Evolutionary conservation across 1,140 invertebrate genomes (phyloP).

Genomic region (Apis laboriosa): DNA sequence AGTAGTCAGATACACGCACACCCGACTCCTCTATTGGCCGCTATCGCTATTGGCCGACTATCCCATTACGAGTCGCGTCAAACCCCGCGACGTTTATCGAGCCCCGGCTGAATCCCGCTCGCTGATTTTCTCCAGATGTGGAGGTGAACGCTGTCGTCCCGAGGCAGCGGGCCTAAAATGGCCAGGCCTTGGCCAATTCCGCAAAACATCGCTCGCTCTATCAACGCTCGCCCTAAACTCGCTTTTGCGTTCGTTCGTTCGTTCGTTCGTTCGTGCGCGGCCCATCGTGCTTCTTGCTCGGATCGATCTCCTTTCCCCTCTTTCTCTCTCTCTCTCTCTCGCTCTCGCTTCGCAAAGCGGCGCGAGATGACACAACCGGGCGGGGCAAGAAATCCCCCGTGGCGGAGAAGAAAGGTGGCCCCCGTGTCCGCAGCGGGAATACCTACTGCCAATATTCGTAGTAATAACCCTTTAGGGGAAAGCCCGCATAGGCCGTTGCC

Average conservation of each 20-base stretch:
- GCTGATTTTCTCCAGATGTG: constrained; percentile 64
- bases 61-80: constrained; percentile 66
- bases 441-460: constrained; percentile 43
- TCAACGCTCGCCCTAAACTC: constrained; percentile 55
- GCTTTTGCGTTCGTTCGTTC: constrained; percentile 45
- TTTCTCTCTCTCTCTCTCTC: too few relatives aligned
- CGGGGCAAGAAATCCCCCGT: constrained; percentile 13
- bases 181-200: constrained; percentile 67
- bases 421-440: constrained; percentile 39
- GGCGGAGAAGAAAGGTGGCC: neutral
- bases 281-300: constrained; percentile 21
- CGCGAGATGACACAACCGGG: constrained; percentile 24
- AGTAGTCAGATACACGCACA: neutral
- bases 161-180: constrained; percentile 56
- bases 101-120: constrained; percentile 52
- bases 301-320: neutral
- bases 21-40: constrained; percentile 5
- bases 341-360: constrained; percentile 14
- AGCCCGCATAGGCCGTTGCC: neutral
- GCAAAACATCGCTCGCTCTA: constrained; percentile 71
- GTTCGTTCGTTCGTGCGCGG: constrained; percentile 22
- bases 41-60: neutral
- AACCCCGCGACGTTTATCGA: constrained; percentile 69
- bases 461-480: constrained; percentile 46
- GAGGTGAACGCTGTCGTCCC: constrained; percentile 42